Evolutionary conservation across 2,888 invertebrate genomes (phyloP), one percentile per base, ranked within the genome.

Genomic region (Tenthredo amoena): DNA sequence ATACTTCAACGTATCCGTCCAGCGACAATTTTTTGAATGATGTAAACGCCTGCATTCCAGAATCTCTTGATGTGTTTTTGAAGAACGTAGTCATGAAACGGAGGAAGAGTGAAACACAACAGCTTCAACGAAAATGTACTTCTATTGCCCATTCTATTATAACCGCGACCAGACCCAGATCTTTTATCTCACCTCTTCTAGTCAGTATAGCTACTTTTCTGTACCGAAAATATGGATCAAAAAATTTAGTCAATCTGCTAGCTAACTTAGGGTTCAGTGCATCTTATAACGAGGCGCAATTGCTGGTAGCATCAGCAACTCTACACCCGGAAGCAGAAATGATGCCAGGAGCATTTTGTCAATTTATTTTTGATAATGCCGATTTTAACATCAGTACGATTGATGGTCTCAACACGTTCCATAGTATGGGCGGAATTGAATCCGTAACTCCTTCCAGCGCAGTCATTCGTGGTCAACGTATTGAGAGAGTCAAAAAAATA

Each of bases 391-490:
- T 85, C 1, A 58, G 71, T 58, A 88, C 88, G 2, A 43, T 88
- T 21, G 84, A 87, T 79, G 87, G 87, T 12, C 62, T 72, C 7
- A 55, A 84, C 58, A 87, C 86, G 47, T 88, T 88, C 82, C 87
- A 87, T 72, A 50, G 50, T 10, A 86, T 87, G 86, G 88, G 87
- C 34, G 86, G 85, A 15, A 87, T 87, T 71, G 79, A 84, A 68
- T 83, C 77, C 43, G 58, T 85, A 10, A 84, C 77, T 21, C 55
- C 77, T 50, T 21, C 40, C 21, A 34, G 18, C 15, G 40, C 84
- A 47, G 47, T 62, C n/a, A 7, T 40, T 31, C n/a, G n/a, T 12
- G 65, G 43, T 85, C 58, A 21, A 62, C 34, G 15, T 26, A 84
- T 50, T 26, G 26, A 26, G n/a, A 84, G 26, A 21, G 9, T 65